Base-by-base conservation (phyloP, 2,113 vertebrate species). In the Ariopsis seemanni region DNA sequence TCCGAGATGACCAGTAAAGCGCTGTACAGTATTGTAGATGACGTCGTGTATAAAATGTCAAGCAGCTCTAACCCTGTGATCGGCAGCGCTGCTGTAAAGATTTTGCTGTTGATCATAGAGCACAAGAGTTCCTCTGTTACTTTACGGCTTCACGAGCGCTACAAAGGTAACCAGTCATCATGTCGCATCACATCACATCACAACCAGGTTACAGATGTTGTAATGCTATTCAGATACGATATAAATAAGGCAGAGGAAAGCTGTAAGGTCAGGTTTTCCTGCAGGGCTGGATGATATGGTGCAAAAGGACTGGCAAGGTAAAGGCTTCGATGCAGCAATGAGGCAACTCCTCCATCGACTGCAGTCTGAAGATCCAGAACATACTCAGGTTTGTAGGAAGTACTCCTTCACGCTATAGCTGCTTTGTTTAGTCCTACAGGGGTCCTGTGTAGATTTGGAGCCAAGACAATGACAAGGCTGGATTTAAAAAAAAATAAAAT, bases 31-130 rank as follows among this genome's bases (percentile, higher is more conserved):
- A 91, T 99, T 91, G 94, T 97, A 89, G 97, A 99, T 90, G 98
- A 99, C 86, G 93, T 96, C 53, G 92, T 98, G 90, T 96, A 96
- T 92, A 97, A 97, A 88, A 94, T 99, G 92, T 96, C 96, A 0
- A 95, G 96, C 92, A 96, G 95, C 86, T 89, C 93, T 63, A 96
- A 97, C 91, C 92, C 96, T 48, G 92, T 91, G 2, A 92, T 97
- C 89, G 97, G 97, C 92, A 94, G 83, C 85, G 93, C 94, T 87
- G 95, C 96, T n/a, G 84, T 96, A 89, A 96, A 94, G 88, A 93
- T 97, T 1, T 92, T 99, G 1, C 90, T 98, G 79, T 80, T 95
- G 42, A 93, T 97, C 89, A 93, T 93, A 85, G 93, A 92, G 91
- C 93, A 93, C 83, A 91, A 95, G 92, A 93, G 93, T 50, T 20